Conservation (phyloP, 2,113 vertebrate species). For the Aythya baeri region DNA sequence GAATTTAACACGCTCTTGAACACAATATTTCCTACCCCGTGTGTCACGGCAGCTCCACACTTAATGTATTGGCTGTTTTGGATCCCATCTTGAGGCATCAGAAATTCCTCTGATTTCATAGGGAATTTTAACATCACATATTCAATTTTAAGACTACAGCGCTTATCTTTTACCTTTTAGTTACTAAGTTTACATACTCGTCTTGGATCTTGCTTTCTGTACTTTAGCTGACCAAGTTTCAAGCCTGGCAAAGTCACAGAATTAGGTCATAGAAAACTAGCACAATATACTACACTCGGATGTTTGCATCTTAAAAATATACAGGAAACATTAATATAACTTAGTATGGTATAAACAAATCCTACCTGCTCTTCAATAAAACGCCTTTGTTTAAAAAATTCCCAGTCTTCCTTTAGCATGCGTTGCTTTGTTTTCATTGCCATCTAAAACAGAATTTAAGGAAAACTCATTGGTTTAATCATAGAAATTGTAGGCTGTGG, state of each 20-base stretch:
- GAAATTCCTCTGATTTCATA: not conserved
- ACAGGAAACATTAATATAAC: not conserved
- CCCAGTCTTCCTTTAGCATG: conserved; percentile 95
- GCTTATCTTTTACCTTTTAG: not conserved
- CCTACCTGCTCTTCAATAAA: conserved; percentile 95
- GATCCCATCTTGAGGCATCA: not conserved
- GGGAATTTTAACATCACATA: not conserved
- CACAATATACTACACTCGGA: not conserved
- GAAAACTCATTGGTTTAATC: conserved; percentile 24
- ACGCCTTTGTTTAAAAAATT: conserved; percentile 92
- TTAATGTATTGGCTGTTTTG: conserved; percentile 41
- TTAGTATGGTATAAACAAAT: not conserved
- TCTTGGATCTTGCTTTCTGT: not conserved
- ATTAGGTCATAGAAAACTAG: not conserved
- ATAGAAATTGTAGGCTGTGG: not conserved
- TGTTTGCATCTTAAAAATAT: not conserved
- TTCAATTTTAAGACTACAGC: not conserved
- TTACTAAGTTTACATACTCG: not conserved
- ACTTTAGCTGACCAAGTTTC: not conserved
- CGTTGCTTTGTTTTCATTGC: conserved; percentile 91
- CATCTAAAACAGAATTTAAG: conserved; percentile 79
- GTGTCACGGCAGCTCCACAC: not conserved
- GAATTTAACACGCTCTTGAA: not conserved
- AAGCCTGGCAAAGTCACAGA: not conserved
- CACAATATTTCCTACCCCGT: not conserved